phyloP scores from a whole-genome alignment of 2,888 invertebrate genomes.

The Drosophila picticornis region DNA sequence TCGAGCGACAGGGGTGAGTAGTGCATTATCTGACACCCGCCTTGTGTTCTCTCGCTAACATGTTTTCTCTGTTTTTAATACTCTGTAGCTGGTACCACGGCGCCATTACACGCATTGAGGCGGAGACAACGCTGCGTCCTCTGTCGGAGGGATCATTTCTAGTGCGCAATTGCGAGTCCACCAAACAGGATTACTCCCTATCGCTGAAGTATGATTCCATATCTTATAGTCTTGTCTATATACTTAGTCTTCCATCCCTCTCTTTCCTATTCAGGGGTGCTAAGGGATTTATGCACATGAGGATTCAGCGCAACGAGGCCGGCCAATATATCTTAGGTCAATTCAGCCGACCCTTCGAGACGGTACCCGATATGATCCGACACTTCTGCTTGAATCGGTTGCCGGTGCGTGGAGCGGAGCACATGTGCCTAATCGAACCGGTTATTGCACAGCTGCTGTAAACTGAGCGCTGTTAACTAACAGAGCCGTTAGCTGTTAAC shows the following conservation, averaged over 20 bases:
- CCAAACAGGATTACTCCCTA: conserved; percentile 96
- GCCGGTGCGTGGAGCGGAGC: conserved; percentile 97
- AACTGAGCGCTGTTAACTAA: conserved; percentile 14
- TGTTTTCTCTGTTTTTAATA: background rate
- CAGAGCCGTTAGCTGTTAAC: conserved; percentile 7
- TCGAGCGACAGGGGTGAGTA: conserved; percentile 94
- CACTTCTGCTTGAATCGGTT: conserved; percentile 97
- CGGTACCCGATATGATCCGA: conserved; percentile 97
- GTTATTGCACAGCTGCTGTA: conserved; percentile 93
- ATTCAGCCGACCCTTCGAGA: conserved; percentile 96
- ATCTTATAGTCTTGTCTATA: background rate
- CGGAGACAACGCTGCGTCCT: conserved; percentile 93
- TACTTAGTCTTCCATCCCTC: background rate
- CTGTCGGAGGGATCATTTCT: conserved; percentile 96
- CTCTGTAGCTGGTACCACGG: conserved; percentile 96
- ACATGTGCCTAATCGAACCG: conserved; percentile 97
- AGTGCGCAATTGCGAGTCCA: conserved; percentile 97
- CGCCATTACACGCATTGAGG: conserved; percentile 95
- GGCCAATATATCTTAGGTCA: conserved; percentile 96
- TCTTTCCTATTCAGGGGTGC: conserved; percentile 90
- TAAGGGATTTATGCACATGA: conserved; percentile 98
- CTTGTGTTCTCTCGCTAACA: background rate
- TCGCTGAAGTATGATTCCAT: conserved; percentile 93
- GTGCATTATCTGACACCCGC: no score
- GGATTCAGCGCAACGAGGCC: conserved; percentile 92